These are phyloP conservation scores for Halictus quadricinctus DNA, from an alignment of 2,888 invertebrate species.

Conservation along the genomic window DNA sequence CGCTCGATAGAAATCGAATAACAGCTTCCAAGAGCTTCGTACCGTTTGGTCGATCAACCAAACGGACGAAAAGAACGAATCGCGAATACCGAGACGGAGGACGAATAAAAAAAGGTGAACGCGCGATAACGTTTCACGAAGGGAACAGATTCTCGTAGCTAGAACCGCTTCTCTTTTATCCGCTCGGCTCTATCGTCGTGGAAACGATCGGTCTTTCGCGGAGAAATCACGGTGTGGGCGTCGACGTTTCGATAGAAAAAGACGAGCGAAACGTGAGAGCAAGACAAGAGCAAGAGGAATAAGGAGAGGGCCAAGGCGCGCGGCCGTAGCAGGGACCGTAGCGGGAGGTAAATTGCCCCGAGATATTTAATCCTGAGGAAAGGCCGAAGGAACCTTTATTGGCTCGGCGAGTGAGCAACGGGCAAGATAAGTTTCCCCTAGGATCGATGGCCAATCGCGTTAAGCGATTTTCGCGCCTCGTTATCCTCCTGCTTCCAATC, in stretches of 20 bases:
- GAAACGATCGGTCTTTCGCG: slow-evolving; percentile 59
- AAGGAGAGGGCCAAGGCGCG: slow-evolving; percentile 6
- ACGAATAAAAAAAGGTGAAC: not conserved
- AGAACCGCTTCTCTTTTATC: slow-evolving; percentile 11
- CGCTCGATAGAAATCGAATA: too few relatives aligned
- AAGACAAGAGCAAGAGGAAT: slow-evolving; percentile 7
- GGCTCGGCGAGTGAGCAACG: slow-evolving; percentile 73
- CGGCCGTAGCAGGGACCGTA: slow-evolving; percentile 13
- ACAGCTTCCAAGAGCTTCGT: too few relatives aligned
- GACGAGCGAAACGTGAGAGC: slow-evolving; percentile 34
- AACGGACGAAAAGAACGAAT: not conserved
- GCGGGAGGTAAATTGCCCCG: slow-evolving; percentile 75
- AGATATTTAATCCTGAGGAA: slow-evolving; percentile 78
- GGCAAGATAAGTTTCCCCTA: slow-evolving; percentile 72
- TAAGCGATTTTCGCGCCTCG: slow-evolving; percentile 80
- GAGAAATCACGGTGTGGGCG: slow-evolving; percentile 66
- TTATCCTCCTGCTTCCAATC: slow-evolving; percentile 76
- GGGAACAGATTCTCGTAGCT: slow-evolving; percentile 21
- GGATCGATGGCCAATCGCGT: slow-evolving; percentile 79
- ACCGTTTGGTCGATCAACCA: not conserved
- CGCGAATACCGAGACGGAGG: not conserved
- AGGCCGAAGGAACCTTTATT: slow-evolving; percentile 77
- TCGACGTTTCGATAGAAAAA: slow-evolving; percentile 56
- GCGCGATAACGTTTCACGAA: slow-evolving; percentile 45
- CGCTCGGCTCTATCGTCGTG: slow-evolving; percentile 25